Evolutionary conservation across 37 sponge, comb jelly and placozoan genomes (phyloP), one percentile per base, ranked within the genome.

Genomic region (Ephydatia muelleri): DNA sequence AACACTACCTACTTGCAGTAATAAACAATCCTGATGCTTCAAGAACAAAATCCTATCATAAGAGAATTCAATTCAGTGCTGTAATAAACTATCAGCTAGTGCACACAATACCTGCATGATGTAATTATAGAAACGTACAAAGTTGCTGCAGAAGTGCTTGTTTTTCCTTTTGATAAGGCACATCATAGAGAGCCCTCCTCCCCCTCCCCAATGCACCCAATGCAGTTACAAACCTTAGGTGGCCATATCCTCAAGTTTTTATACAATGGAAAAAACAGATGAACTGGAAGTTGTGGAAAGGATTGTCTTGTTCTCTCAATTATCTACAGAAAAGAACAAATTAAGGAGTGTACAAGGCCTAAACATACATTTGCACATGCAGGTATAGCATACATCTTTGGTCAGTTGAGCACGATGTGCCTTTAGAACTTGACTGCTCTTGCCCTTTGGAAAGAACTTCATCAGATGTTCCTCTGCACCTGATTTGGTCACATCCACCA

Each of bases 401-500:
- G 28, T 37, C 6, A 75, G 22, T 0, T 75, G 48, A 0, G 67
- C 39, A 68, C 65, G 65, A 37, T 67, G 82, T 22, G 75, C 34
- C 27, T 82, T 87, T n/a, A 79, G 33, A 32, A 77, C 78, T n/a
- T 25, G 26, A 35, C 49, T 38, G n/a, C n/a, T n/a, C 64, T 64
- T 79, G 48, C 75, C 81, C 5, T 79, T 34, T 19, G 0, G 25
- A 43, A 82, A 2, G 57, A 87, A 87, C 31, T 39, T 16, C 22
- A 27, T 35, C 38, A 81, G 67, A 65, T 47, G 65, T 66, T 65
- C 64, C 29, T 37, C 35, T 13, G 88, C 65, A 25, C 76, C n/a
- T 23, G 25, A 26, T 14, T 68, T 77, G 32, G 88, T 76, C 27
- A 87, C 68, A 36, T 87, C 88, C 33, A 87, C 67, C 76, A 87